These are phyloP conservation scores for Sipha flava DNA, from an alignment of 1,140 invertebrate species.

Conservation along the genomic window DNA sequence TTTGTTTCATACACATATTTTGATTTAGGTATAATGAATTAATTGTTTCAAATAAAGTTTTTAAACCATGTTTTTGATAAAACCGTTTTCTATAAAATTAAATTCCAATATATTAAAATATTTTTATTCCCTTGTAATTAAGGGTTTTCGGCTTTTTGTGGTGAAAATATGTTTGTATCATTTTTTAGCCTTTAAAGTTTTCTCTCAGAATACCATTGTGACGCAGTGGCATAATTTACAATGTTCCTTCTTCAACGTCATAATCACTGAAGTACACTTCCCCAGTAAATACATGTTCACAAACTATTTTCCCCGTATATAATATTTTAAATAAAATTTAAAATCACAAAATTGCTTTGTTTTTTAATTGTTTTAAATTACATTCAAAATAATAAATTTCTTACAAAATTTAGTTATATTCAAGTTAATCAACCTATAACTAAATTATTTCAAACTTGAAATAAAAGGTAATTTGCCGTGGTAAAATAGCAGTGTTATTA, in stretches of 20 bases:
- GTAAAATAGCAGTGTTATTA: too few species aligned
- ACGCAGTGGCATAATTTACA: neutral
- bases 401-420: too few species aligned
- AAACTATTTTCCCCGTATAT: neutral
- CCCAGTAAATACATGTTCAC: neutral
- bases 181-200: neutral
- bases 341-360: too few species aligned
- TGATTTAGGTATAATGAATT: neutral
- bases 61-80: neutral
- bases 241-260: constrained; percentile 1
- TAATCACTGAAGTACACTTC: neutral
- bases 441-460: too few species aligned
- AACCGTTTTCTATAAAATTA: neutral
- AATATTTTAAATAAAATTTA: neutral
- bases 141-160: too few species aligned
- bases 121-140: neutral
- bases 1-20: too few species aligned
- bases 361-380: too few species aligned
- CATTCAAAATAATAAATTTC: too few species aligned
- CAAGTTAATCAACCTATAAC: too few species aligned
- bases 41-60: neutral
- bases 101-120: neutral
- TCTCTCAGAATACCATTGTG: neutral
- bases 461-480: too few species aligned
- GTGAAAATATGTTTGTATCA: neutral